Evolutionary conservation across 2,113 vertebrate species (phyloP).

Genomic region (Girardinichthys multiradiatus): DNA sequence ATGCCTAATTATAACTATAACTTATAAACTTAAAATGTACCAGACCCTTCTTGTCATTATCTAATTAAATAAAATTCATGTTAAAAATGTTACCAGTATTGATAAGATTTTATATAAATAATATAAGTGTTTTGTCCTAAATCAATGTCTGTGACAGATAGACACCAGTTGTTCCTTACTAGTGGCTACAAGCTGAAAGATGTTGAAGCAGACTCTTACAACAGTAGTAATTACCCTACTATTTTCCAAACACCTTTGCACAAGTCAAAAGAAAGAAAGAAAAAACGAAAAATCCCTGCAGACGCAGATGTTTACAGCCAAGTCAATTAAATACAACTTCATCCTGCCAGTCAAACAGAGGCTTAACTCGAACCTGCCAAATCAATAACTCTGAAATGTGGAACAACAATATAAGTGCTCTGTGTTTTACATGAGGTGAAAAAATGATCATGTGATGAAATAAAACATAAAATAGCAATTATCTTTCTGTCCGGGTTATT

Average conservation of each 20-base stretch:
- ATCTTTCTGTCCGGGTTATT: neutral
- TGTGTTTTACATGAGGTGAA: constrained; percentile 7
- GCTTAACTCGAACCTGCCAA: constrained; percentile 23
- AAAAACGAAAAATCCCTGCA: constrained; percentile 1
- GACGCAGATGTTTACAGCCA: constrained; percentile 30
- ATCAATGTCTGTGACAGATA: neutral
- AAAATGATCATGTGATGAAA: constrained; percentile 19
- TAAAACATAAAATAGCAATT: constrained; percentile 22
- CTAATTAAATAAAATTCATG: no score
- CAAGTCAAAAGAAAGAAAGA: no score
- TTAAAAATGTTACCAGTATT: no score
- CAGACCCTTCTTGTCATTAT: no score
- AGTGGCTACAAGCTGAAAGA: constrained; percentile 12
- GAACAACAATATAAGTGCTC: constrained; percentile 19
- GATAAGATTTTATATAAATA: neutral
- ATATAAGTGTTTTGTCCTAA: neutral
- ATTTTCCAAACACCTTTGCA: constrained; percentile 38
- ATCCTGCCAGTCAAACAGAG: constrained; percentile 30
- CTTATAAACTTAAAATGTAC: no score
- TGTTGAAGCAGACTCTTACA: constrained; percentile 22
- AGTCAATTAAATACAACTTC: constrained; percentile 51
- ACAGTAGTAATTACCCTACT: constrained; percentile 31
- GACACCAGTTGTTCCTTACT: constrained; percentile 6
- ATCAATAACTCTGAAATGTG: constrained; percentile 44
- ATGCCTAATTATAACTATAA: no score